Base-by-base conservation (phyloP, 2,888 invertebrate genomes). In the Himalopsyche japonica region DNA sequence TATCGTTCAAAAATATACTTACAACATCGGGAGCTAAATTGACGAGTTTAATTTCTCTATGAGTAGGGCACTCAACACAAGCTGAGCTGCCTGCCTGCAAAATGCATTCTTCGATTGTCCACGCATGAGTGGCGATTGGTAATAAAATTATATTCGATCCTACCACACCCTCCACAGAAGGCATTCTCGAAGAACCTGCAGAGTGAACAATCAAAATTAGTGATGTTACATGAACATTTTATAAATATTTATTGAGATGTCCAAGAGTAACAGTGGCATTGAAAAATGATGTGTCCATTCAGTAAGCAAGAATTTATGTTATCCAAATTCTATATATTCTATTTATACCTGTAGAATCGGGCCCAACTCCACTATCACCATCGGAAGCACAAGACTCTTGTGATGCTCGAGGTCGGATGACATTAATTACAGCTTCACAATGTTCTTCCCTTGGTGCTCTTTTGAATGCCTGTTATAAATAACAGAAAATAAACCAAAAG, bases 21-120 rank as follows among this genome's bases (percentile, higher is more conserved):
- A 96, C 96, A 77, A 97, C 96, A 90, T 99, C 99, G 0, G 99
- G 98, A 3, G 99, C 98, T n/a, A 98, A 93, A 88, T 95, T 95
- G 0, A 95, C 91, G 86, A 98, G 92, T 30, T 94, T 92, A 88
- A 95, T 94, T 87, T 94, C 95, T 1, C 95, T 95, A 90, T 99
- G 99, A 3, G 93, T 92, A 0, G 97, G 96, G 89, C 99, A 99
- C 8, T 82, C 82, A 8, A 87, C 86, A n/a, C 80, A 32, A 8
- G 80, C 86, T 30, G 85, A 83, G 88, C 95, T 95, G 90, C 97
- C 96, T 0, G 97, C 97, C 0, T 96, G 95, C 82, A 98, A 93
- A 89, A 99, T 98, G 91, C 99, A 99, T 90, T 98, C 97, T 91
- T 99, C 99, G 32, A 99, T 96, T 92, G 97, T 96, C 97, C 98